Percentiles rank a stretch among this genome's conserved stretches.
Evolutionary conservation across 2,888 invertebrate genomes (phyloP).

Genomic region (Trichogramma evanescens): DNA sequence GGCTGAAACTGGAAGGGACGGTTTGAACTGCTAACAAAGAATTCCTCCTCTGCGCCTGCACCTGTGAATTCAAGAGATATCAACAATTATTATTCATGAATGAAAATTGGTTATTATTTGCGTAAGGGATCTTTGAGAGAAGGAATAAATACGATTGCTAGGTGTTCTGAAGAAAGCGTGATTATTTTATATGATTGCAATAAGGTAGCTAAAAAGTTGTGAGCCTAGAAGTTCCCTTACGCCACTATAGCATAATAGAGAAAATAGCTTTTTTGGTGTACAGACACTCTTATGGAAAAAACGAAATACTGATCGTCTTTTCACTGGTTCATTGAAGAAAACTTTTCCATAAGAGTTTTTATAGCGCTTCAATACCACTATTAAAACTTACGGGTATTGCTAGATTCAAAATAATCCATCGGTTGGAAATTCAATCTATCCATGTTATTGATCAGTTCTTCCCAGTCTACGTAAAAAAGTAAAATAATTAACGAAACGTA

Average conservation of each 20-base stretch:
- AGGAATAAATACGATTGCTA: too few relatives aligned
- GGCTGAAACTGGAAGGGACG: slow-evolving; percentile 59
- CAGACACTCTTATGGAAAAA: neutral
- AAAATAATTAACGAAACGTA: slow-evolving; percentile 7
- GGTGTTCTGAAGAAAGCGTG: too few relatives aligned
- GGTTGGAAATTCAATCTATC: slow-evolving; percentile 39
- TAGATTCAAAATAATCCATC: slow-evolving; percentile 40
- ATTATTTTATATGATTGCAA: too few relatives aligned
- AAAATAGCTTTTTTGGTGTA: too few relatives aligned
- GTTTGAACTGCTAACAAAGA: slow-evolving; percentile 67
- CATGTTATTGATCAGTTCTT: slow-evolving; percentile 44
- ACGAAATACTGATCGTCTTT: neutral
- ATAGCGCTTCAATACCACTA: slow-evolving; percentile 4
- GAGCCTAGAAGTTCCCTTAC: too few relatives aligned
- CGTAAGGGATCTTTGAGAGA: too few relatives aligned
- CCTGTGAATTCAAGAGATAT: neutral
- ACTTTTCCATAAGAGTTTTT: slow-evolving; percentile 8
- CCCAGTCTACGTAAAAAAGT: slow-evolving; percentile 36
- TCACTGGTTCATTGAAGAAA: too few relatives aligned
- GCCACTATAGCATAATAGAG: too few relatives aligned
- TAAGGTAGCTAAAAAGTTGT: too few relatives aligned
- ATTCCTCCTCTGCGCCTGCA: slow-evolving; percentile 55
- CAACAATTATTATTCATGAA: too few relatives aligned
- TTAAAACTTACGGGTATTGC: slow-evolving; percentile 33
- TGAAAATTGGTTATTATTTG: too few relatives aligned